Evolutionary conservation across 2,888 invertebrate genomes (phyloP).

Genomic region (Ophion slaviceki): DNA sequence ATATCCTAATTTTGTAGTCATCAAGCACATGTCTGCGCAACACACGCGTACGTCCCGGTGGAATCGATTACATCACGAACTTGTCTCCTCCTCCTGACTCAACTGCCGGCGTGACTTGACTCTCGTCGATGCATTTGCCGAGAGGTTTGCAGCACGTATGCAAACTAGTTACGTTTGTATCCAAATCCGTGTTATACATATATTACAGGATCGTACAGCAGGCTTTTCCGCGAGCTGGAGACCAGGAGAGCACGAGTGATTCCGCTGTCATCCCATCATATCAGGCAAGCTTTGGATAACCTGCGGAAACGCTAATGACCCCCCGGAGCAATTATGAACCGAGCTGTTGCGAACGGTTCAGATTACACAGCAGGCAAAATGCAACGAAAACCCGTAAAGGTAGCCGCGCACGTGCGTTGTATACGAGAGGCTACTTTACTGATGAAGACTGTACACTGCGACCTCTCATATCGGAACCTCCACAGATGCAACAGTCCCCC

Average conservation of each 20-base stretch:
- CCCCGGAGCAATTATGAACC: constrained; percentile 48
- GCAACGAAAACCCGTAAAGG: constrained; percentile 33
- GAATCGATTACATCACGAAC: constrained; percentile 51
- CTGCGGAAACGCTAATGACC: constrained; percentile 49
- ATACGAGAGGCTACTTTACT: background rate
- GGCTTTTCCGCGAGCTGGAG: constrained; percentile 48
- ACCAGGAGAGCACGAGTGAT: constrained; percentile 31
- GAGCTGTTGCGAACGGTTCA: constrained; percentile 39
- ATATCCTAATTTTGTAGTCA: constrained; percentile 39
- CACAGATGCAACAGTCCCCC: too few relatives aligned
- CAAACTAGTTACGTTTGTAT: constrained; percentile 55
- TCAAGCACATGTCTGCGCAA: constrained; percentile 15
- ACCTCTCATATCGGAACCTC: too few relatives aligned
- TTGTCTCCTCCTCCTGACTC: constrained; percentile 13
- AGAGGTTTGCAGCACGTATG: constrained; percentile 50
- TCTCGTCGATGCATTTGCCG: constrained; percentile 53
- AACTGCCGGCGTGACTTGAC: constrained; percentile 50
- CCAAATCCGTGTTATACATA: background rate
- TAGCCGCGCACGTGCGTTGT: constrained; percentile 11
- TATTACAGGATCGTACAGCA: background rate
- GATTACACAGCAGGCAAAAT: constrained; percentile 45
- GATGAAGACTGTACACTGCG: background rate
- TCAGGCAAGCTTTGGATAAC: constrained; percentile 48
- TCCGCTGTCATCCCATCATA: constrained; percentile 55
- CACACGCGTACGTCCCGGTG: constrained; percentile 19